Evolutionary conservation across 2,797 vertebrate genomes (phyloP), one percentile per base, ranked within the genome.

Genomic region (Lutjanus campechanus): DNA sequence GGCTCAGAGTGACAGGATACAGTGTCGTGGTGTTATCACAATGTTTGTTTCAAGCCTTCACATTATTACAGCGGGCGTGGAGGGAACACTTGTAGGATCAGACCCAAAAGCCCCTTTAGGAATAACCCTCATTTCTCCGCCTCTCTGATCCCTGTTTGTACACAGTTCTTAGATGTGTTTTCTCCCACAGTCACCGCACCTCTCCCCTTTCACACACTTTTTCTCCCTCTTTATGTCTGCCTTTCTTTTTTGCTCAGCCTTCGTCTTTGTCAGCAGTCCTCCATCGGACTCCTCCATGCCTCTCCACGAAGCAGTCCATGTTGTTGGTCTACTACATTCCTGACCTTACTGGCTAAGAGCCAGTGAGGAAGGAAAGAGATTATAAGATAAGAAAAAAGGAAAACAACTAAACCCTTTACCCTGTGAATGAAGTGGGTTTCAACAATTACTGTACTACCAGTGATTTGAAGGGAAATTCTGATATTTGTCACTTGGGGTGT

Each of bases 11-110:
- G 85, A 85, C 81, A 85, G 75, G 77, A 73, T 60, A 61, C 54
- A 47, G 73, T 78, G 77, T 68, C 73, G 58, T 11, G 47, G 64
- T 70, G 66, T 79, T 80, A 74, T 77, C 77, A 65, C 69, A 36
- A 71, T 84, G 84, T 87, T 93, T 84, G 83, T 85, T 88, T 88
- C 70, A 85, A 80, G 75, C 69, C 60, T 84, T 77, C 82, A 83
- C 60, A 60, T 84, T 84, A 88, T 87, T 86, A 69, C 63, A 85
- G 79, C 55, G n/a, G 67, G 69, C 29, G 15, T 66, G 68, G 67
- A 51, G 79, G 79, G 86, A 88, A 90, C 84, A 86, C 76, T 82
- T 88, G 79, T 81, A 84, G 73, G 76, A 87, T 89, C 85, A 85
- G 61, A 89, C 59, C 73, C 70, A 84, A 85, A 77, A 79, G 74